Conservation (phyloP, 1,140 invertebrate species). For the Notospermus geniculatus region DNA sequence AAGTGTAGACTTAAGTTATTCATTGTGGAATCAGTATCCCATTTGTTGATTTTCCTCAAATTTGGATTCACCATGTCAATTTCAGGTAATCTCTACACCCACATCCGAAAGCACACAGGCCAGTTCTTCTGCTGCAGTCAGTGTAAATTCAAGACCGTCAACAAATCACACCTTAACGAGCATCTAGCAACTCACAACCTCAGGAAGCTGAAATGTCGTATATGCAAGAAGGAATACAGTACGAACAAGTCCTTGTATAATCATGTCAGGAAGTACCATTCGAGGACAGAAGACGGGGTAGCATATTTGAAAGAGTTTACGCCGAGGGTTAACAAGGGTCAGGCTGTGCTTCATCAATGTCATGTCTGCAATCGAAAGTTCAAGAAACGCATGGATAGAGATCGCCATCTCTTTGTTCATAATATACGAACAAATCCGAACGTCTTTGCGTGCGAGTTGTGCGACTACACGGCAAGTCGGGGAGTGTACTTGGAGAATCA, state of each 20-base stretch:
- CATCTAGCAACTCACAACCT: slow-evolving; percentile 50
- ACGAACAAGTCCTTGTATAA: slow-evolving; percentile 54
- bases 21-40: no score
- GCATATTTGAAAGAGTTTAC: slow-evolving; percentile 46
- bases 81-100: slow-evolving; percentile 55
- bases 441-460: slow-evolving; percentile 47
- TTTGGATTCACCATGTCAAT: no score
- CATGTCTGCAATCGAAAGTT: slow-evolving; percentile 56
- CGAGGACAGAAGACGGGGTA: slow-evolving; percentile 32
- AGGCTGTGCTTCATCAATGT: slow-evolving; percentile 52
- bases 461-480: slow-evolving; percentile 49
- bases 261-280: slow-evolving; percentile 54
- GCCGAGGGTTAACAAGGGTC: slow-evolving; percentile 23
- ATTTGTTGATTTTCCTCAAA: no score
- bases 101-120: slow-evolving; percentile 57
- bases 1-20: no score
- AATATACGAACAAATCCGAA: slow-evolving; percentile 46
- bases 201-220: slow-evolving; percentile 41
- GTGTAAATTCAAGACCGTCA: slow-evolving; percentile 52
- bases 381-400: slow-evolving; percentile 55
- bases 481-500: slow-evolving; percentile 52
- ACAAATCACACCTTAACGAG: slow-evolving; percentile 54
- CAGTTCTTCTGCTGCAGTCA: slow-evolving; percentile 50
- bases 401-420: slow-evolving; percentile 54
- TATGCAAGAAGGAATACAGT: slow-evolving; percentile 54